Base-by-base conservation (phyloP, 2,888 invertebrate genomes). In the Eilema depressum region DNA sequence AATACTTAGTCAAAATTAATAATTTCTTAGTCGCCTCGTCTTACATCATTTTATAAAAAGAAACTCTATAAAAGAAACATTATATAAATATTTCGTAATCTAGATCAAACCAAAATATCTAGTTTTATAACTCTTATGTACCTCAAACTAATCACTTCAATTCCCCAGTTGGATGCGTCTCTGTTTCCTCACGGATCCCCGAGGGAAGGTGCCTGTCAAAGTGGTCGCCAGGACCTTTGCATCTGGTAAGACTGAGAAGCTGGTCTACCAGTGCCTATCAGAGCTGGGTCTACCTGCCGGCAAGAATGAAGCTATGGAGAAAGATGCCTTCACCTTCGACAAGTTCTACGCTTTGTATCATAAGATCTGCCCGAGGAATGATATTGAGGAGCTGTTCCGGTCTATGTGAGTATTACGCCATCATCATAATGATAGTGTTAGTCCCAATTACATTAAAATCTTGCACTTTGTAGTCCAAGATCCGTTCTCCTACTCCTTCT, bases 261-360 rank as follows among this genome's bases (percentile, higher is more conserved):
- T 99, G 90, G 99, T 99, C 53, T 99, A 99, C 95, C 99, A 99
- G 90, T 99, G 98, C 92, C 96, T 99, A 78, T 97, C 98, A 68
- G 99, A 99, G 88, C 96, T 99, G 76, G 98, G 98, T 30, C 96
- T 99, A 78, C 99, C 99, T 0, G 98, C 98, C 75, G 99, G 98
- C 72, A 99, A 99, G 97, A 98, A 98, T 89, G 99, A 99, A 88
- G 98, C 98, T 59, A 99, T 99, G 94, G 99, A 99, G 86, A 98
- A 97, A 66, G 98, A 97, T 26, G 98, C 98, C 66, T 99, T 99
- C 90, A 99, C 99, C 0, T 99, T 99, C 89, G 99, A 99, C 83
- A 99, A 99, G 92, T 99, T 99, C 94, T 99, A 99, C 93, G 98
- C 98, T 67, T 96, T 99, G 17, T 99, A 99, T 92, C 99, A 99